Conservation (phyloP, 1,140 invertebrate genomes). For the Trissolcus basalis region DNA sequence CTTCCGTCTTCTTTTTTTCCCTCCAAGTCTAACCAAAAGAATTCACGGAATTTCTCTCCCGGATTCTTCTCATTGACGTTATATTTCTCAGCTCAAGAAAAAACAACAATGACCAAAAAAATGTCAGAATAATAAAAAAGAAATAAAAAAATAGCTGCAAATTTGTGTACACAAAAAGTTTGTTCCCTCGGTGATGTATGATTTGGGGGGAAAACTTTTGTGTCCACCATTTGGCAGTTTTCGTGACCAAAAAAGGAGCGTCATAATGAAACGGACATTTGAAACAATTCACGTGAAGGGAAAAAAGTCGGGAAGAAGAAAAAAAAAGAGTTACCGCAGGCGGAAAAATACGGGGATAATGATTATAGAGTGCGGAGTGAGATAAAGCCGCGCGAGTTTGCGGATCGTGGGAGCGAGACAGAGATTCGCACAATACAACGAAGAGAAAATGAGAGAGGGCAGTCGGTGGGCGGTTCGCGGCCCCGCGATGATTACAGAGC, state of each 20-base stretch:
- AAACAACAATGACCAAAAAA: too few species aligned
- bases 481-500: conserved; percentile 75
- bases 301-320: not conserved
- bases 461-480: conserved; percentile 75
- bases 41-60: too few species aligned
- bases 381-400: conserved; percentile 26
- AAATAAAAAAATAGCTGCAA: too few species aligned
- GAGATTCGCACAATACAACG: conserved; percentile 61
- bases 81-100: too few species aligned
- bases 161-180: too few species aligned
- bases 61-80: too few species aligned
- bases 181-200: too few species aligned
- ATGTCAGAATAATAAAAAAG: too few species aligned
- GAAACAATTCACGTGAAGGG: conserved; percentile 16
- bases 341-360: conserved; percentile 58
- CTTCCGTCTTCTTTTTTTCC: not conserved
- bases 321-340: conserved; percentile 13
- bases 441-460: conserved; percentile 67
- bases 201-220: too few species aligned
- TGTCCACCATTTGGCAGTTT: too few species aligned
- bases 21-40: too few species aligned
- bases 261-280: conserved; percentile 1
- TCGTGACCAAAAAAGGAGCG: too few species aligned
- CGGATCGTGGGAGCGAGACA: conserved; percentile 50
- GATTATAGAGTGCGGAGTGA: conserved; percentile 64